Evolutionary conservation across 2,888 invertebrate species (phyloP), one percentile per base, ranked within the genome.

Genomic region (Sepiola atlantica): DNA sequence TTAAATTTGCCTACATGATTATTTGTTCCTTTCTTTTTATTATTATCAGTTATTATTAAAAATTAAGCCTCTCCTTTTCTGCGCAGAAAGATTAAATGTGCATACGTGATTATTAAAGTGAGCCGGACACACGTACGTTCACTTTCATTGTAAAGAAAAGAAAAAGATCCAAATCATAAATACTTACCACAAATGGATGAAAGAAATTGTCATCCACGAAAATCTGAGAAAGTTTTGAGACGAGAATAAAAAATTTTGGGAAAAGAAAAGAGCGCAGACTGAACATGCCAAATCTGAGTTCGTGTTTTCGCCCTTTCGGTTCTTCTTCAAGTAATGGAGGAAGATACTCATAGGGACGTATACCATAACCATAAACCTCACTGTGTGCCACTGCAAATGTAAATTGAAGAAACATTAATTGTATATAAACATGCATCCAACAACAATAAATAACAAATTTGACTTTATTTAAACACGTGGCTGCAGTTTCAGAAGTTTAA

Each of bases 261-360:
- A 96, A 95, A 18, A 97, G 94, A 57, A 96, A 96, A 10, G 96
- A 96, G 21, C 97, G 95, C 94, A 97, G 95, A 94, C 96, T 96
- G 95, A 95, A 96, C 96, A 97, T 96, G 24, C 96, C 96, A 21
- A 95, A 94, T n/a, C 94, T 35, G 2, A 95, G 94, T 95, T 96
- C 96, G 94, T 95, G 95, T 94, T 94, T 91, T 35, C 95, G 93
- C 92, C 95, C 94, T 55, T 94, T 94, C 35, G 32, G 57, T 35
- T 92, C 93, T 45, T 55, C n/a, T 20, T 93, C 90, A 10, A 93
- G 90, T 24, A 55, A 90, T 8, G 95, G 95, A 21, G 96, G 95
- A 91, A 96, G 95, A 95, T 96, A 96, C 94, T 97, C 97, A 94
- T 96, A 96, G 16, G 97, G 95, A 4, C 96, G 95, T 94, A 97